Conservation (phyloP, 2,888 invertebrate species). For the Caenorhabditis sp. region DNA sequence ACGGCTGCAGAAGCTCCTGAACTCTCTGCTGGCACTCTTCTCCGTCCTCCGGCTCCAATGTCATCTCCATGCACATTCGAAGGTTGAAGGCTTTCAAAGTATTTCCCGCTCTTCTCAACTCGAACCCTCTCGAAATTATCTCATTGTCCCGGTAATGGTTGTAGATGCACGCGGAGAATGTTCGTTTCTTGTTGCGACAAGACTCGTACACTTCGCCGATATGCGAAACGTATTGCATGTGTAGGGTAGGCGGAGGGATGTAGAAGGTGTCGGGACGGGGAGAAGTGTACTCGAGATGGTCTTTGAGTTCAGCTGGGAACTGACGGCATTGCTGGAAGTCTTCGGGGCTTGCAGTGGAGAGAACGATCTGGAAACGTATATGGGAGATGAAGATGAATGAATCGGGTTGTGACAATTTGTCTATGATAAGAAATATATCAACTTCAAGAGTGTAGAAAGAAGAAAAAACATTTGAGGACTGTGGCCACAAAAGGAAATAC, state of each 20-base stretch:
- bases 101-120: background rate
- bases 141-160: background rate
- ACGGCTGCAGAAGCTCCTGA: background rate
- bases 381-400: no score
- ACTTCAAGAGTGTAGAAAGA: no score
- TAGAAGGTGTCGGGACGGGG: background rate
- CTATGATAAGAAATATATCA: no score
- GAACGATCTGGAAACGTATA: slow-evolving; percentile 13
- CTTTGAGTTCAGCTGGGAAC: background rate
- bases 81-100: background rate
- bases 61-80: slow-evolving; percentile 21
- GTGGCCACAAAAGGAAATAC: no score
- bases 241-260: background rate
- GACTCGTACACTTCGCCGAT: background rate
- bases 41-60: slow-evolving; percentile 10
- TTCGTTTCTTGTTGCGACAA: background rate
- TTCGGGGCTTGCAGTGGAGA: background rate
- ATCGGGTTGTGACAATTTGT: no score
- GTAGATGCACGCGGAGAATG: slow-evolving; percentile 3
- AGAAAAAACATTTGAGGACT: no score
- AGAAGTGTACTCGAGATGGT: slow-evolving; percentile 2
- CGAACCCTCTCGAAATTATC: no score
- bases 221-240: background rate
- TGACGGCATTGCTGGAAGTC: background rate
- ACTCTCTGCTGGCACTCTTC: background rate